phyloP scores from a whole-genome alignment of 2,797 vertebrate genomes.

The Sarcophilus harrisii region DNA sequence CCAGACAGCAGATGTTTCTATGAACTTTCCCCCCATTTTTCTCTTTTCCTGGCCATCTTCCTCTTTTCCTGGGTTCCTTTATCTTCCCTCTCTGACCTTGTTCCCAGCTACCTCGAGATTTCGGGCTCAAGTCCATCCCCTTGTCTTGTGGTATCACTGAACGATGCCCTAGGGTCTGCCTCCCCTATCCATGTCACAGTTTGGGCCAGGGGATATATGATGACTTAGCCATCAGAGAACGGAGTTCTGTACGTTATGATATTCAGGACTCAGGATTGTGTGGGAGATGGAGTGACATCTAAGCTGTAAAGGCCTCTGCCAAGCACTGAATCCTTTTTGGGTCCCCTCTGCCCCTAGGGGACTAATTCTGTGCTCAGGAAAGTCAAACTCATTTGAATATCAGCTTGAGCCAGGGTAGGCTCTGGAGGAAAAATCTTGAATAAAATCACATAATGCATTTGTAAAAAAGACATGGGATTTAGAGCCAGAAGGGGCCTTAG shows the following conservation, averaged over 20 bases:
- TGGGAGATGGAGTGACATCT: not conserved
- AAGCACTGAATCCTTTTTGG: not conserved
- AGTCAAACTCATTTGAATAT: constrained; percentile 2
- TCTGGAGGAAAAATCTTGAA: not conserved
- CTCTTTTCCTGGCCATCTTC: not conserved
- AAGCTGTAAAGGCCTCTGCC: not conserved
- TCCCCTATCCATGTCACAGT: not conserved
- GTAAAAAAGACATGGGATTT: not conserved
- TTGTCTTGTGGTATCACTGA: not conserved
- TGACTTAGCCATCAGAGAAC: not conserved
- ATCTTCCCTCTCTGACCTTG: constrained; percentile 6
- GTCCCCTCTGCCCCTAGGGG: not conserved
- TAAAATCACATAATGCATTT: not conserved
- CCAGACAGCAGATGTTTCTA: not conserved
- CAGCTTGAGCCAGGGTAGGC: not conserved
- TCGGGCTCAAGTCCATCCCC: not conserved
- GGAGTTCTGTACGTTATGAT: not conserved
- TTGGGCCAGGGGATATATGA: not conserved
- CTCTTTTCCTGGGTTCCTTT: not conserved
- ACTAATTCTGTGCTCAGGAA: not conserved
- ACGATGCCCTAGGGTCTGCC: not conserved
- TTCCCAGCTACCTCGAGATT: not conserved
- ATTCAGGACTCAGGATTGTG: not conserved
- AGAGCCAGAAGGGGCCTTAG: not conserved
- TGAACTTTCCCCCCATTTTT: not conserved